Percentiles rank a stretch among this genome's conserved stretches.
These are phyloP conservation scores for Lydus trimaculatus DNA, from an alignment of 2,888 invertebrate genomes.

Conservation along the genomic window DNA sequence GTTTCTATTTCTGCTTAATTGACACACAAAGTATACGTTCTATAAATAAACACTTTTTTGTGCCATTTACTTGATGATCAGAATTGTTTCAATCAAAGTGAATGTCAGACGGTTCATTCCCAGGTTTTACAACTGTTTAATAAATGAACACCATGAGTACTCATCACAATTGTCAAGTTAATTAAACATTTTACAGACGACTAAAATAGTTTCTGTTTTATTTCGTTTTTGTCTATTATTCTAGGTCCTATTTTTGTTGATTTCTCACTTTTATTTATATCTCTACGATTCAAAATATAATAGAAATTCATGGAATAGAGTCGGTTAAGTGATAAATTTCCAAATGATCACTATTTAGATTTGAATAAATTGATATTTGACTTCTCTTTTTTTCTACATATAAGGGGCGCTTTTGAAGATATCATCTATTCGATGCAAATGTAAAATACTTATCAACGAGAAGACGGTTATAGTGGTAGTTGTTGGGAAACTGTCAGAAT, in stretches of 20 bases:
- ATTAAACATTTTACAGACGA: neutral
- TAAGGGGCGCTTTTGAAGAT: neutral
- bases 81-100: neutral
- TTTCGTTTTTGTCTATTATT: neutral
- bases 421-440: neutral
- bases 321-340: neutral
- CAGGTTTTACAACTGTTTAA: neutral
- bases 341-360: neutral
- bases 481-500: neutral
- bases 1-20: no score
- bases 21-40: no score
- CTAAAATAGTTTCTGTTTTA: neutral
- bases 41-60: no score
- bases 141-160: neutral
- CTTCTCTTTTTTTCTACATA: neutral
- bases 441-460: neutral
- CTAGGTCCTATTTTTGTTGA: neutral
- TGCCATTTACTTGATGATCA: no score
- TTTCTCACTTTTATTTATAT: neutral
- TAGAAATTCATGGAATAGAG: neutral
- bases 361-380: slow-evolving; percentile 1
- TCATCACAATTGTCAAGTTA: neutral
- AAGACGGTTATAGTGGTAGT: neutral
- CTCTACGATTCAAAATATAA: neutral
- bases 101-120: neutral